Evolutionary conservation across 1,140 invertebrate genomes (phyloP), one percentile per base, ranked within the genome.

Genomic region (Pygmarrhopalites habei): DNA sequence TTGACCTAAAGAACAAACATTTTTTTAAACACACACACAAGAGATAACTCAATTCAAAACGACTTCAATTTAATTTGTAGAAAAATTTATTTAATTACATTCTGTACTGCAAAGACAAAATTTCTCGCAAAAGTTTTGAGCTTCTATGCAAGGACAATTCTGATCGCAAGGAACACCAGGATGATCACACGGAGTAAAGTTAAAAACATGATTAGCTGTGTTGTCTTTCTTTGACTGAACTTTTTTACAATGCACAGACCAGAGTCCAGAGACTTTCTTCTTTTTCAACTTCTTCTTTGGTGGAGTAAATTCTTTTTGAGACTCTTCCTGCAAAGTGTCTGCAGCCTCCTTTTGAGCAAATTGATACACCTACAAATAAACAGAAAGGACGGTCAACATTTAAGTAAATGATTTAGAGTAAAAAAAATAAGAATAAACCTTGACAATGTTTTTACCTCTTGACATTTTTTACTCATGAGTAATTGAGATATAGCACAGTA

Each of bases 101-200:
- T 97, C 93, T 62, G 84, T 86, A 73, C 87, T 93, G 74, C 95
- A 98, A 68, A 94, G 90, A 73, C 95, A 98, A 77, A 94, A 98
- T 75, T 98, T 98, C 76, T 98, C 95, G 75, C 95, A 98, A 76
- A 97, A 98, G 77, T 95, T 98, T 72, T 93, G 89, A 0, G 90
- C 86, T 70, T 89, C 85, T 52, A 95, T 87, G 73, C 95, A 98
- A 0, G 87, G 87, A 76, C 95, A 98, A 26, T 84, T 83, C 58
- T 85, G 84, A 74, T 97, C 93, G 76, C 95, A 98, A 0, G 86
- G 86, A 69, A 85, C 82, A 46, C 89, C 91, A 0, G 89, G 88
- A 79, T 98, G 60, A 35, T 63, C 39, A 44, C 65, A 67, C 28
- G 65, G 61, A 14, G 89, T 90, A 73, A 94, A 98, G 76, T 97